Evolutionary conservation across 2,113 vertebrate genomes (phyloP), one percentile per base, ranked within the genome.

Genomic region (Elephas maximus): DNA sequence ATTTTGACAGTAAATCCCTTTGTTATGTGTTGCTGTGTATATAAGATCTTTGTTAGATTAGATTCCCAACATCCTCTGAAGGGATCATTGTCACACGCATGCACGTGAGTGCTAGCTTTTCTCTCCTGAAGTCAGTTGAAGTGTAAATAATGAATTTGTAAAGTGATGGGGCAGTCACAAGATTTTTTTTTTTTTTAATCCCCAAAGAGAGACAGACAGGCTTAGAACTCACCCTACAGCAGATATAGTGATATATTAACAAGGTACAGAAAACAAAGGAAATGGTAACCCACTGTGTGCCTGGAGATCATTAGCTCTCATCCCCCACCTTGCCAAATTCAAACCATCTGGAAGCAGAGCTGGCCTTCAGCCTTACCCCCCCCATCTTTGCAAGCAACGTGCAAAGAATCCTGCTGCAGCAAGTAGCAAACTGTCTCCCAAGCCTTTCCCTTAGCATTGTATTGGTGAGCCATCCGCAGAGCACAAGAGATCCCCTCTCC

Each of bases 1-100:
- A 96, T 99, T 99, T 99, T 99, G 98, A 99, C 98, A 99, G 98
- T 99, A 99, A 98, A 98, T 96, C 71, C 98, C 94, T 98, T 98
- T 96, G 98, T 97, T 98, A 97, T 96, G 98, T 98, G 98, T 98
- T 98, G 93, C 98, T 99, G 96, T 98, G 98, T 99, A 96, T 83
- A 57, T 90, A 93, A 93, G 90, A 93, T 94, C 90, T 93, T 90
- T 69, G 78, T 96, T 91, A 96, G 93, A 41, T 1, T 79, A 62
- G 84, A 96, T 90, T 91, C 82, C 77, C 82, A 86, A 30, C 90
- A 57, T 86, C 48, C 92, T 97, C 82, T 86, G 93, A 96, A 95
- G 87, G 60, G 84, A 90, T 88, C 74, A 17, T 65, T 93, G 94
- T 95, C 95, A 87, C 82, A 73, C 1, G 1, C 94, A 37, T 48